Evolutionary conservation across 2,888 invertebrate genomes (phyloP), one percentile per base, ranked within the genome.

Genomic region (Ophion obscuratus): DNA sequence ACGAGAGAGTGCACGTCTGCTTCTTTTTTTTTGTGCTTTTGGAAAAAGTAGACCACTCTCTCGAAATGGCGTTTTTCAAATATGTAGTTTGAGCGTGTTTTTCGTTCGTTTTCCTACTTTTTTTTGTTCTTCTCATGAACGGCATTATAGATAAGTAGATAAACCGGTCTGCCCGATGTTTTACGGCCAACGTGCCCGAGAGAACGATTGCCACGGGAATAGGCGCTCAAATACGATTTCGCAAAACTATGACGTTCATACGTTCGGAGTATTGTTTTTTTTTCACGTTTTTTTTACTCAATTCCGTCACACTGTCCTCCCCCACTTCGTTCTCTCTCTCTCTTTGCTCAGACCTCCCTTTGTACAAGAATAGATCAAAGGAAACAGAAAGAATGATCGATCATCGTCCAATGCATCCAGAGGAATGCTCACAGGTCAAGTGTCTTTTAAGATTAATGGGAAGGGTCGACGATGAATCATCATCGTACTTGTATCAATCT

Each of bases 401-500:
- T 57, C 31, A 67, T 24, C 64, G 73, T 71, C 83, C 62, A 86
- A 82, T 85, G 87, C 81, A 88, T 71, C 81, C 85, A 87, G 87
- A 88, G 82, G 83, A 87, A 88, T 78, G 84, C 62, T 44, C 77
- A 53, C 14, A 44, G 80, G 76, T 83, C 79, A 62, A 71, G 40
- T 59, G 24, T 85, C 31, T n/a, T 66, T 59, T 24, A 20, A 66
- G 75, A 61, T 85, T 64, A 71, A 81, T 57, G 67, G 73, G 66
- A 14, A 24, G 66, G 73, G 64, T 47, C 36, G 27, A 78, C 44
- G 71, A 75, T 76, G 53, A 67, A 79, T 85, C 47, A 75, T 64
- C 61, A 31, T 78, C 31, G 73, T 53, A 71, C 71, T 70, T 75
- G 53, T 78, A 47, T 74, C 59, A 75, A 59, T 47, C 2, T 40